Base-by-base conservation (phyloP, 2,113 vertebrate genomes). In the Drymodes brunneopygia region DNA sequence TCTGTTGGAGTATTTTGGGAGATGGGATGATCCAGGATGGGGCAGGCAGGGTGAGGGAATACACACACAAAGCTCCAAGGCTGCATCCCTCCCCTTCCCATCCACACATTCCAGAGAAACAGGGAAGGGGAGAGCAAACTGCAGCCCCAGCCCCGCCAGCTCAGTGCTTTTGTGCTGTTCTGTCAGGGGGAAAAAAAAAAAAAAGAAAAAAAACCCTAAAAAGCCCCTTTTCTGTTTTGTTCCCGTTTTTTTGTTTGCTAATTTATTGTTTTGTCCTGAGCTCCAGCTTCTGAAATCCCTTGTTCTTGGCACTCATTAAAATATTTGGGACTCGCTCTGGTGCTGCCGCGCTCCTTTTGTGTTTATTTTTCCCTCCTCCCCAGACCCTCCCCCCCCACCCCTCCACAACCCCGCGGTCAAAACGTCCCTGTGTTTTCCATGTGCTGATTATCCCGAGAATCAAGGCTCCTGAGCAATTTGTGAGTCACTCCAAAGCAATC, bases 401-500 rank as follows among this genome's bases (percentile, higher is more conserved):
- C 87, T 72, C 51, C 92, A 91, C 80, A 94, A 95, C 94, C 97
- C 95, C 11, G 91, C 88, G 94, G 97, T 97, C 97, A 97, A 81
- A 97, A 92, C 66, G 78, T 82, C 93, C 96, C 95, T n/a, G 64
- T 94, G 91, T 94, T 92, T 94, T 94, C 94, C 86, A 10, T 44
- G 54, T 8, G 58, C 96, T 97, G 96, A 96, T 97, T 96, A 95
- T 95, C 95, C 93, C 36, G 90, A 96, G 95, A 93, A 96, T 96
- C 95, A 82, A 97, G 94, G 95, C 86, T 97, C 87, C 94, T 94
- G 87, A 84, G 94, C 97, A 95, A 97, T 97, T 97, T 97, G 87
- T 19, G 31, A 92, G 79, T 83, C 95, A 97, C 93, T 96, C 95
- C 95, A 97, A 97, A 97, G 96, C 96, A 90, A 98, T 98, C 97